Percentiles rank a stretch among this genome's conserved stretches.
Conservation (phyloP, 2,113 vertebrate species). For the Pomatostomus ruficeps region DNA sequence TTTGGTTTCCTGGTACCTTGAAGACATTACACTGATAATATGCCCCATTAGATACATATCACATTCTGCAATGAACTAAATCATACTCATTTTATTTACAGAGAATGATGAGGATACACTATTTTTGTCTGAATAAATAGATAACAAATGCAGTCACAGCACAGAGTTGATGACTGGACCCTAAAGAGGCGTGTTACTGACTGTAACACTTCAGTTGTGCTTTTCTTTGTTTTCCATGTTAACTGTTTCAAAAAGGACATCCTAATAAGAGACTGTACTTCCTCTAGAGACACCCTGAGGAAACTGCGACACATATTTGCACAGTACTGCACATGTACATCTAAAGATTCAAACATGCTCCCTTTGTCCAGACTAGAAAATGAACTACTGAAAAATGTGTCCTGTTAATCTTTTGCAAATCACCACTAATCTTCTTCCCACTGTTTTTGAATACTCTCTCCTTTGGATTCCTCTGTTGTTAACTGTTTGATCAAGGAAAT, state of each 20-base stretch:
- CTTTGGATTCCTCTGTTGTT: neutral
- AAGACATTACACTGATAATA: neutral
- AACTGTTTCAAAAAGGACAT: neutral
- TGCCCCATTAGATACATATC: neutral
- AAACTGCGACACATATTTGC: neutral
- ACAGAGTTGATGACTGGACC: neutral
- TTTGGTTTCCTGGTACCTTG: neutral
- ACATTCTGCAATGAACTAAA: constrained; percentile 2
- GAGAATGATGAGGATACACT: neutral
- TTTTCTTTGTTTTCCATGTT: neutral
- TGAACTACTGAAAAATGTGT: neutral
- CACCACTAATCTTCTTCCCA: neutral
- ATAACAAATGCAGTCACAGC: neutral
- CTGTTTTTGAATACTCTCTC: neutral
- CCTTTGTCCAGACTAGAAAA: neutral
- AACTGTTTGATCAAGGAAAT: neutral
- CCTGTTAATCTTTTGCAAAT: neutral
- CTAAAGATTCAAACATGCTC: neutral
- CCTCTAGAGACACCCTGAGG: neutral
- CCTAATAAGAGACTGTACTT: constrained; percentile 2
- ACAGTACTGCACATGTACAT: neutral
- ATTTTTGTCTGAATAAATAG: neutral
- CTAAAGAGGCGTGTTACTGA: neutral
- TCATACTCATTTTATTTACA: neutral
- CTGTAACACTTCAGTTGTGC: neutral